A percentile compares a stretch with the other conserved stretches of the same genome.
These are phyloP conservation scores for Tragopan temminckii DNA, from an alignment of 2,797 vertebrate genomes.

Conservation along the genomic window DNA sequence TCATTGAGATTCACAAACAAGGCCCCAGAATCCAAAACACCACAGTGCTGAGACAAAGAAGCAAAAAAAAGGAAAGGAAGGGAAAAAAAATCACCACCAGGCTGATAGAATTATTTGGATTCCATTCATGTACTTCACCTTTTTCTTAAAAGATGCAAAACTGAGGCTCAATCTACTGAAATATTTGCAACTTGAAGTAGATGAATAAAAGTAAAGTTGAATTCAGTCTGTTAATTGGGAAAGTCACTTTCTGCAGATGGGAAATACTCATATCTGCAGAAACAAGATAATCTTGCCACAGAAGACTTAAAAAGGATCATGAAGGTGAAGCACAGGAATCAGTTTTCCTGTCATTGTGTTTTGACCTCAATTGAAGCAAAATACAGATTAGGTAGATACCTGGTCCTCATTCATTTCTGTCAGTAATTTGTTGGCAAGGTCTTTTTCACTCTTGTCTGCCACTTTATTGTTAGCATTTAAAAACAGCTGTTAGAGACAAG, in stretches of 20 bases:
- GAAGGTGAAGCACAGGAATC: conserved; percentile 83
- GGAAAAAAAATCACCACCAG: conserved; percentile 67
- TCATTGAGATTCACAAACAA: conserved; percentile 77
- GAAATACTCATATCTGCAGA: neutral
- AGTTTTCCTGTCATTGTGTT: conserved; percentile 73
- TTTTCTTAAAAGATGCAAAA: conserved; percentile 56
- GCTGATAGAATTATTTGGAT: conserved; percentile 62
- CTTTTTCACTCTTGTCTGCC: conserved; percentile 99
- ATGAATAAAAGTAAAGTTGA: neutral
- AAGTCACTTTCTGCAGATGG: neutral
- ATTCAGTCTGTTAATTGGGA: neutral
- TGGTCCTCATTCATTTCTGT: conserved; percentile 98
- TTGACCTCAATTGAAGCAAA: conserved; percentile 78
- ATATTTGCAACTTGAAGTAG: conserved; percentile 3
- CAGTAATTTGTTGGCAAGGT: conserved; percentile 99
- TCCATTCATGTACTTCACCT: conserved; percentile 82
- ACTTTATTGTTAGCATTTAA: conserved; percentile 95
- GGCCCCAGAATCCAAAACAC: conserved; percentile 76
- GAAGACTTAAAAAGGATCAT: neutral
- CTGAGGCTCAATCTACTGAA: neutral
- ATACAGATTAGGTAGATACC: conserved; percentile 88
- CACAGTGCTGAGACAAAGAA: conserved; percentile 79
- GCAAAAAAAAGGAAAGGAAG: conserved; percentile 33
- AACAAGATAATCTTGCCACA: neutral
- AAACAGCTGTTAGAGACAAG: conserved; percentile 94